Conservation (phyloP, 1,140 invertebrate species). For the Drosophila littoralis region DNA sequence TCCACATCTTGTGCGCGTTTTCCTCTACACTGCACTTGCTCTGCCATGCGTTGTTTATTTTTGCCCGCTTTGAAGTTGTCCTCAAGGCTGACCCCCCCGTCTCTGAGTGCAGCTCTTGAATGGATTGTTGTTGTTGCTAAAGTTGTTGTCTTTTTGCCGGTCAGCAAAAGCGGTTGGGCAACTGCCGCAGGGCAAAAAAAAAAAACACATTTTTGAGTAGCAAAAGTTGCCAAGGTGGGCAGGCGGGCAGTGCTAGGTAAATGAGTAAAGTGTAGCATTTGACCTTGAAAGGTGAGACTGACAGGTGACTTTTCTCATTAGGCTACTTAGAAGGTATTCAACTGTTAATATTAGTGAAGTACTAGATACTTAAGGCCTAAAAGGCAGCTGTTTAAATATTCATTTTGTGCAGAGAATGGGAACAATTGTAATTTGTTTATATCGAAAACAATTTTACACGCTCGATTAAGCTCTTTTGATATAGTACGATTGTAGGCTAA, state of each 20-base stretch:
- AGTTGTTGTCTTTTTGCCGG: slow-evolving; percentile 10
- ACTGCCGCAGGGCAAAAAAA: slow-evolving; percentile 22
- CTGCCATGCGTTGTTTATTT: slow-evolving; percentile 10
- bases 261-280: slow-evolving; percentile 26
- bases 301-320: slow-evolving; percentile 12
- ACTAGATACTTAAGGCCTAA: neutral
- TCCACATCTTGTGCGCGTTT: slow-evolving; percentile 24
- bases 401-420: too few relatives aligned
- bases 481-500: too few relatives aligned
- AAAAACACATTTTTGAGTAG: slow-evolving; percentile 9
- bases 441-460: too few relatives aligned
- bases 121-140: neutral
- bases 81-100: slow-evolving; percentile 35
- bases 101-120: neutral
- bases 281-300: slow-evolving; percentile 31
- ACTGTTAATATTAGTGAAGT: slow-evolving; percentile 4
- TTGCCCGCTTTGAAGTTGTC: slow-evolving; percentile 38
- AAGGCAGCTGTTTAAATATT: too few relatives aligned
- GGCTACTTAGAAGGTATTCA: slow-evolving; percentile 2
- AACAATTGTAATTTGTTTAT: too few relatives aligned
- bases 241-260: slow-evolving; percentile 19
- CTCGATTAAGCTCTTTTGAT: too few relatives aligned
- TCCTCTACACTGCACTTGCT: slow-evolving; percentile 39
- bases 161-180: slow-evolving; percentile 34
- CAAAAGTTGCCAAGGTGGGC: slow-evolving; percentile 13